Percentiles rank a stretch among this genome's conserved stretches.
Conservation (phyloP, 1,140 invertebrate species). For the Stegodyphus dumicola region DNA sequence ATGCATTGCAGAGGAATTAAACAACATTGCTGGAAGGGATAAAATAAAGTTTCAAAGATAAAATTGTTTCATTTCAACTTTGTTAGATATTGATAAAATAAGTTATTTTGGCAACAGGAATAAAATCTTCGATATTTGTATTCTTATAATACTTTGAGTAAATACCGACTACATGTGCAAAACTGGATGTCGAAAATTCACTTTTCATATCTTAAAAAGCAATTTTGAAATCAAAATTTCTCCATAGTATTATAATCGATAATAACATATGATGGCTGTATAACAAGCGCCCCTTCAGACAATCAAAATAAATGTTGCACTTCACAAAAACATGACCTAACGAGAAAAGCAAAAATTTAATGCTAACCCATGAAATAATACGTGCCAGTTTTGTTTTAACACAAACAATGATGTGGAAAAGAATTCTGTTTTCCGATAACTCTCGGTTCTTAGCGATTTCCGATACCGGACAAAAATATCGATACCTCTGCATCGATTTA, state of each 20-base stretch:
- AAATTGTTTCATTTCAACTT: too few relatives aligned
- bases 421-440: conserved; percentile 36
- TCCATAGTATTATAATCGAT: background rate
- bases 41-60: too few relatives aligned
- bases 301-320: background rate
- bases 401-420: conserved; percentile 22
- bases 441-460: conserved; percentile 26
- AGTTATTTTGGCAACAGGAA: too few relatives aligned
- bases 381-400: background rate
- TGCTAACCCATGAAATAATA: conserved; percentile 11
- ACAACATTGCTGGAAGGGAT: too few relatives aligned
- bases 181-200: too few relatives aligned
- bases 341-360: background rate
- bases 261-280: background rate
- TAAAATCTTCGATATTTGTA: too few relatives aligned
- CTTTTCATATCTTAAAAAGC: background rate
- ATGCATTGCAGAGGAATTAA: too few relatives aligned
- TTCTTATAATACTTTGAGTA: too few relatives aligned
- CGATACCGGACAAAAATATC: conserved; percentile 26
- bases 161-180: too few relatives aligned
- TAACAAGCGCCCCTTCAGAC: background rate
- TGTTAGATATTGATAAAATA: too few relatives aligned
- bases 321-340: background rate
- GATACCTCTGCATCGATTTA: conserved; percentile 21
- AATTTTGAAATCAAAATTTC: conserved; percentile 10